Evolutionary conservation across 2,888 invertebrate species (phyloP), one percentile per base, ranked within the genome.

Genomic region (Sialis lutaria): DNA sequence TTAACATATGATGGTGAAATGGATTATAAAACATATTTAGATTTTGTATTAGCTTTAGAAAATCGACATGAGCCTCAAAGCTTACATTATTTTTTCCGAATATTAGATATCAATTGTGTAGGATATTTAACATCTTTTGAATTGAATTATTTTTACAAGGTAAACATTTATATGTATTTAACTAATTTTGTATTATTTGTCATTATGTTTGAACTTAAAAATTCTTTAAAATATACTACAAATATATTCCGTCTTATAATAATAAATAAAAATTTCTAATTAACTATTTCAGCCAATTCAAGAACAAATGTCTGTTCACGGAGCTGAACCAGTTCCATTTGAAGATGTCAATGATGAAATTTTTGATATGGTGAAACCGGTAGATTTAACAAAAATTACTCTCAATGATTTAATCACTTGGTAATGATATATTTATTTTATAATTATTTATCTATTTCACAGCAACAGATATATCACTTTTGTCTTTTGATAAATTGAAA

Each of bases 21-120:
- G 87, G 96, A 97, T 67, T 97, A 95, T 68, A 95, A 95, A 67
- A 91, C 92, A 0, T 97, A 92, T 63, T 68, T 97, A 30, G 93
- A 96, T 62, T 82, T 97, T 62, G 91, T 93, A 0, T 70, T 96
- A 33, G 95, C 95, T 0, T 66, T 95, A 52, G 93, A 95, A 65
- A 92, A 95, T 67, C 74, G 90, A 13, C 77, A 82, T 51, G 93
- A 95, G 61, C 89, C 92, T 0, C 90, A 92, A 55, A 83, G 93
- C 0, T 67, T 95, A 30, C 87, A 91, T 33, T 96, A 91, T 61
- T 69, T 97, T 45, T 96, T 96, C 66, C 70, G 86, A 33, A 86
- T 96, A 50, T 68, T 96, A 7, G 96, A 96, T 65, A 82, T 95
- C 48, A 82, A 91, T 60, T 80, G 82, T 45, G 77, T 79, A 55